Evolutionary conservation across 2,113 vertebrate species (phyloP), one percentile per base, ranked within the genome.

Genomic region (Salvelinus fontinalis): DNA sequence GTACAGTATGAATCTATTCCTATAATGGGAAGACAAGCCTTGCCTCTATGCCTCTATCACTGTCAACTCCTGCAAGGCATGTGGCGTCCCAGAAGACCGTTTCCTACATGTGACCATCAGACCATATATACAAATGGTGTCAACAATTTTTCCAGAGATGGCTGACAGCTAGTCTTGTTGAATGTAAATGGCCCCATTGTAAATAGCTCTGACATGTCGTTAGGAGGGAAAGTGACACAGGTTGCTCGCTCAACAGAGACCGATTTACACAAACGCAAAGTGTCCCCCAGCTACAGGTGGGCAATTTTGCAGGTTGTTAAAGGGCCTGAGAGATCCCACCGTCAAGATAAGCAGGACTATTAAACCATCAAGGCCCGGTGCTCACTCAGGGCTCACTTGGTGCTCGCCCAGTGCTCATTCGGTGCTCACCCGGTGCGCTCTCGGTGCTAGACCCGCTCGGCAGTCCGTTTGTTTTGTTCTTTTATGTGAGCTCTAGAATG

Each of bases 281-380:
- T 75, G 54, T 24, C 72, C 68, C 12, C 5, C 66, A 83, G 86
- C 92, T 93, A 92, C 93, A 93, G 92, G 93, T 93, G 90, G 89
- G 89, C 83, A 90, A 89, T 92, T 93, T 89, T 89, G 86, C 83
- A 70, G 79, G 84, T 79, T 83, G 79, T 84, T 87, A 85, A 90
- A 87, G 80, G 29, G 87, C 87, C 90, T 80, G 70, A 71, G 86
- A 91, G 89, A 90, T 80, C 79, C 80, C 77, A 76, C 83, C 66
- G 73, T 87, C 73, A 75, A 86, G 88, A 90, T 84, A 89, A 87
- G 88, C 81, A 88, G 80, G 81, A 85, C 87, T 80, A 84, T 92
- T 90, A 92, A 82, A 85, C 77, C 73, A 16, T 54, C 51, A 78
- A 75, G 69, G 77, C 69, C 76, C 26, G 60, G 62, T 65, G 60